A percentile compares a stretch with the other conserved stretches of the same genome.
Conservation (phyloP, 2,113 vertebrate species). For the Coptodon rendalli region DNA sequence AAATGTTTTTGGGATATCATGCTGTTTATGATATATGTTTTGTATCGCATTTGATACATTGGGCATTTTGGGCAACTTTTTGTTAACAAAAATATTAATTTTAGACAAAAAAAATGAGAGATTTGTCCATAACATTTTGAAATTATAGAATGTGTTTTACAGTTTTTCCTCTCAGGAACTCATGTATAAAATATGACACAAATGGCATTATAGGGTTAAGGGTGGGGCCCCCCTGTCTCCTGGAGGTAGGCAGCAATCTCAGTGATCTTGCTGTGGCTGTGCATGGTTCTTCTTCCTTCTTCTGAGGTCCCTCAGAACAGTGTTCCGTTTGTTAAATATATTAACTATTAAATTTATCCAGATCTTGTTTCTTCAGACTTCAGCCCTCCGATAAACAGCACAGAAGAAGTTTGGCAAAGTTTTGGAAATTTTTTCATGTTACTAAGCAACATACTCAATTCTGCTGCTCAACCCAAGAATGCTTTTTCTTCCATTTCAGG, state of each 20-base stretch:
- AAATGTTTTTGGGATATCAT: background rate
- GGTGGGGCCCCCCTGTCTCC: too few relatives aligned
- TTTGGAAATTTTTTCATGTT: background rate
- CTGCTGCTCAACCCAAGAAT: background rate
- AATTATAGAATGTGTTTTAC: background rate
- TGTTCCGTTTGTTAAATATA: too few relatives aligned
- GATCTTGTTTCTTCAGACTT: too few relatives aligned
- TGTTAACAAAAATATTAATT: background rate
- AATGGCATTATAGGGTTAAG: background rate
- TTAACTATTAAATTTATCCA: too few relatives aligned
- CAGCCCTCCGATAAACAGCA: too few relatives aligned
- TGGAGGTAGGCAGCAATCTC: too few relatives aligned
- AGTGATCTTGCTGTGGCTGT: too few relatives aligned
- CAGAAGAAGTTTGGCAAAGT: too few relatives aligned
- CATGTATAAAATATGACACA: background rate
- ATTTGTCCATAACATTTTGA: rapidly evolving
- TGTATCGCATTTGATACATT: too few relatives aligned
- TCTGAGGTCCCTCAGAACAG: too few relatives aligned
- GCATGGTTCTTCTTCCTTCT: too few relatives aligned
- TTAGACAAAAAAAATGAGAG: background rate
- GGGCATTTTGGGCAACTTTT: background rate
- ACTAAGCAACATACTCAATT: background rate
- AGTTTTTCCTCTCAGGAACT: background rate
- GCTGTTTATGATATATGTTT: too few relatives aligned
- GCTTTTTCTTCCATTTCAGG: background rate